Evolutionary conservation across 2,113 vertebrate species (phyloP), one percentile per base, ranked within the genome.

Genomic region (Ptychochromis oligacanthus): DNA sequence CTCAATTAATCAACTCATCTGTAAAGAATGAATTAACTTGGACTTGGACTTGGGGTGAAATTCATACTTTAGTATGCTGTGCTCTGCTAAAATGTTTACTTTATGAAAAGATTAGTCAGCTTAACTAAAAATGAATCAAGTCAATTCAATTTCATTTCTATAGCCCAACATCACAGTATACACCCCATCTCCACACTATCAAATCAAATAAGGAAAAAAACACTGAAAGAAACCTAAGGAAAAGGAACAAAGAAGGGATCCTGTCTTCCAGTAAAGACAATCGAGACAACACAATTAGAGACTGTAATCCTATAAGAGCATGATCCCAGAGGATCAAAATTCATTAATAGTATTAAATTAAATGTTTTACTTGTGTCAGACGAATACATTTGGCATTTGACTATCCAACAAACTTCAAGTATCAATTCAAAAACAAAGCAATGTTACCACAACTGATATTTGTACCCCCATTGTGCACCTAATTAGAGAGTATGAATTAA

Each of bases 401-500:
- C 24, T 58, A 26, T 18, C 28, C 1, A 15, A 2, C 58, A 34
- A 60, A 31, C 58, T 20, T 34, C 11, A 3, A 20, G 31, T 36
- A 36, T 20, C 5, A 0, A 20, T 61, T 34, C 28, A 34, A 46
- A 46, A 31, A 60, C 58, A 31, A 17, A 60, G 58, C 28, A 18
- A 20, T 55, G 61, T 40, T 64, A 40, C 61, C 14, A 40, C 12
- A 1, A 20, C 34, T 64, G 31, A 62, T 36, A 36, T 36, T 64
- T 22, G 36, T 40, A 40, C 61, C 7, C 34, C n/a, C n/a, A 20
- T 31, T 3, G 20, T 64, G 61, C 22, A 20, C 11, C n/a, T 40
- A 0, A 64, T 40, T n/a, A 40, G 36, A 36, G 34, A 64, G 36
- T 0, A 40, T 36, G 40, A 15, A 13, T 24, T n/a, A n/a, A 65